Percentiles rank a stretch among this genome's conserved stretches.
These are phyloP conservation scores for Aradophagus sp. DNA, from an alignment of 1,140 invertebrate species.

Conservation along the genomic window DNA sequence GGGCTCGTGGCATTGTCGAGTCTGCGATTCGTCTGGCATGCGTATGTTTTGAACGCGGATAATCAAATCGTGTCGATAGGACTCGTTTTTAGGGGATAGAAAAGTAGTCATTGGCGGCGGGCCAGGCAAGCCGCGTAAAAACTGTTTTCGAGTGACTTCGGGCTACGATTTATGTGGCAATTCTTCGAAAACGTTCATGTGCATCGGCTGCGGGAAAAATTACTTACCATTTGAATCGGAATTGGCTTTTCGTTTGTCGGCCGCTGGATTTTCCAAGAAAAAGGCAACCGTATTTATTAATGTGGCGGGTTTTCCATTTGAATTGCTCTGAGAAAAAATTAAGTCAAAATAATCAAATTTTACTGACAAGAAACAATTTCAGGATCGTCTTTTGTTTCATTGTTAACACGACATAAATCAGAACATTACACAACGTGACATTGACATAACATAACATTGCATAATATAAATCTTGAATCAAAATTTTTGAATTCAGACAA, in stretches of 20 bases:
- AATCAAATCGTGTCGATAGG: slow-evolving; percentile 19
- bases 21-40: slow-evolving; percentile 60
- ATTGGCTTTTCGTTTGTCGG: slow-evolving; percentile 37
- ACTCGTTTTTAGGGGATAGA: slow-evolving; percentile 1
- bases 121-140: background rate
- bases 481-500: no score
- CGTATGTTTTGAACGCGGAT: slow-evolving; percentile 57
- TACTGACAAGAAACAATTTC: no score
- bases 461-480: no score
- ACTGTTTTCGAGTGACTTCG: slow-evolving; percentile 20
- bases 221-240: slow-evolving; percentile 25
- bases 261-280: slow-evolving; percentile 21
- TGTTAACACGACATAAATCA: no score
- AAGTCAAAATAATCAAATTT: no score
- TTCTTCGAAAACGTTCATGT: slow-evolving; percentile 23
- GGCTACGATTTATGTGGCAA: slow-evolving; percentile 20
- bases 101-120: slow-evolving; percentile 7
- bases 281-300: slow-evolving; percentile 17
- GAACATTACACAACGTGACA: no score
- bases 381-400: no score
- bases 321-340: no score
- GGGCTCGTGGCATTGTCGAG: slow-evolving; percentile 64
- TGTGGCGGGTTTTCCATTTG: background rate
- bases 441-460: no score
- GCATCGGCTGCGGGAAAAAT: slow-evolving; percentile 9